These are phyloP conservation scores for Polyergus mexicanus DNA, from an alignment of 1,140 invertebrate genomes.

Conservation along the genomic window DNA sequence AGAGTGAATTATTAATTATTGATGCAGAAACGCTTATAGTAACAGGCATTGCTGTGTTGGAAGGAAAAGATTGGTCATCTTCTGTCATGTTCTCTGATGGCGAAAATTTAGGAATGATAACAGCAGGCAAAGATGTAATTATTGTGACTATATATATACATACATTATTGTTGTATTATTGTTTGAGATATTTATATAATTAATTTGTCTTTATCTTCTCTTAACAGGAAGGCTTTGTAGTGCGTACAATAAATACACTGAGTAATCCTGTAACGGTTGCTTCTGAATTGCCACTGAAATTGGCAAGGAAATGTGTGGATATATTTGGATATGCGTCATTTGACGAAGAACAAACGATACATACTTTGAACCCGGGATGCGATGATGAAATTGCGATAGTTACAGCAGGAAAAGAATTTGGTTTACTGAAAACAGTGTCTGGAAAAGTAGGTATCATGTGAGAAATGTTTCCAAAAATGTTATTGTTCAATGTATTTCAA, in stretches of 20 bases:
- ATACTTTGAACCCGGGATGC: conserved; percentile 87
- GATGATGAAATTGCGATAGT: conserved; percentile 91
- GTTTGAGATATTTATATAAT: conserved; percentile 26
- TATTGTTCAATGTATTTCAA: background rate
- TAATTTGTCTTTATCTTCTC: conserved; percentile 29
- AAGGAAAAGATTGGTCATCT: conserved; percentile 88
- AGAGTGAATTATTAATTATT: conserved; percentile 89
- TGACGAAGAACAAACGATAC: conserved; percentile 89
- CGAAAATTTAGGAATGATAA: conserved; percentile 93
- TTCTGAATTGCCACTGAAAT: conserved; percentile 92
- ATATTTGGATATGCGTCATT: conserved; percentile 91
- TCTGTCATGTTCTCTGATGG: conserved; percentile 95
- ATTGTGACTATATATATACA: conserved; percentile 50
- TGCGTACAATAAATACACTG: conserved; percentile 92
- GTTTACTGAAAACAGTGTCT: conserved; percentile 91
- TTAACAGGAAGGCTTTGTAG: conserved; percentile 93
- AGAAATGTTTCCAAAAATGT: background rate
- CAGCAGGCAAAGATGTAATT: conserved; percentile 92
- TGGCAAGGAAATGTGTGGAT: conserved; percentile 93
- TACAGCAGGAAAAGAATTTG: conserved; percentile 94
- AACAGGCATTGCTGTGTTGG: conserved; percentile 88
- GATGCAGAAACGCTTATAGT: conserved; percentile 88
- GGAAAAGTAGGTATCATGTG: conserved; percentile 89
- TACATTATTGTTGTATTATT: background rate
- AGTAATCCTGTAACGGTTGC: conserved; percentile 87